Conservation (phyloP, 2,888 invertebrate species). For the Cephus runcator region DNA sequence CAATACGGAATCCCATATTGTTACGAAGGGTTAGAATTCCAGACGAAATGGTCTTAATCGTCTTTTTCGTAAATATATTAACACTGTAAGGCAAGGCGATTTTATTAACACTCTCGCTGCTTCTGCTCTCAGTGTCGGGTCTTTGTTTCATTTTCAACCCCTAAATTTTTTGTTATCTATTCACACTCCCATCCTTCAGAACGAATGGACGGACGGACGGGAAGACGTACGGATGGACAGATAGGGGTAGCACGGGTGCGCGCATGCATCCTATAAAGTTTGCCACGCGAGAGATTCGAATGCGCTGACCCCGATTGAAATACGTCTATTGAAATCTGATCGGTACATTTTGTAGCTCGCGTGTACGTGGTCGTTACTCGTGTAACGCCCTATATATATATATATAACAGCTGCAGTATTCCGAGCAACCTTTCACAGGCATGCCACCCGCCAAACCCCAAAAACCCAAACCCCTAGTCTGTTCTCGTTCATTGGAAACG, state of each 20-base stretch:
- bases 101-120: not conserved
- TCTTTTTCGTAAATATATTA: not conserved
- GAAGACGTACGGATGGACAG: not conserved
- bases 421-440: not conserved
- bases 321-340: slow-evolving; percentile 45
- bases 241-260: not conserved
- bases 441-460: not conserved
- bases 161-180: not conserved
- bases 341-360: slow-evolving; percentile 29
- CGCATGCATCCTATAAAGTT: not conserved
- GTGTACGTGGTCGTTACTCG: slow-evolving; percentile 1
- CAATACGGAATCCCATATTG: not conserved
- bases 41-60: too few relatives aligned
- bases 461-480: not conserved
- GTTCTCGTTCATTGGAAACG: not conserved
- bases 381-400: not conserved
- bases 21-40: not conserved
- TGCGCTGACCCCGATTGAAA: slow-evolving; percentile 41
- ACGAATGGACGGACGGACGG: too few relatives aligned
- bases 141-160: not conserved
- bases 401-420: not conserved
- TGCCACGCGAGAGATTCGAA: slow-evolving; percentile 32
- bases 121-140: not conserved
- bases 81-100: not conserved
- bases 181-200: not conserved